phyloP scores from a whole-genome alignment of 2,888 invertebrate genomes.

The Amphipoea lucens region DNA sequence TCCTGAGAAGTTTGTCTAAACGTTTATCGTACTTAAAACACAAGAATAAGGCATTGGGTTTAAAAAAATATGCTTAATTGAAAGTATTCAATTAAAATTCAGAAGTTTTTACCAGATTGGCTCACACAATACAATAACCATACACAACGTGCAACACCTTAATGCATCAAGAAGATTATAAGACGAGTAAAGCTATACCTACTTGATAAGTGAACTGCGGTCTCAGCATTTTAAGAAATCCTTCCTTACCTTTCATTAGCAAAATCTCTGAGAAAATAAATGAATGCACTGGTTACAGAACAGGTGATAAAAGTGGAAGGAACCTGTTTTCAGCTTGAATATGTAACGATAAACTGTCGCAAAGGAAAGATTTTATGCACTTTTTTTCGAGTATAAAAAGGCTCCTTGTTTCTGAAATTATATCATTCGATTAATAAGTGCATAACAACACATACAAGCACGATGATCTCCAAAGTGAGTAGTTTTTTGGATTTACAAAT shows the following conservation, averaged over 20 bases:
- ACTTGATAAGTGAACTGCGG: not conserved
- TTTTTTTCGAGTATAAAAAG: conserved; percentile 76
- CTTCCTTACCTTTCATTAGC: not conserved
- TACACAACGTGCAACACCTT: not conserved
- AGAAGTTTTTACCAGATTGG: not conserved
- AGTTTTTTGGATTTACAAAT: conserved; percentile 6
- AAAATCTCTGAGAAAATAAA: conserved; percentile 22
- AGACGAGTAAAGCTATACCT: not conserved
- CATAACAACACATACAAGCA: conserved; percentile 66
- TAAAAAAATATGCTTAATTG: not conserved
- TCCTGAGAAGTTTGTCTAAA: not conserved
- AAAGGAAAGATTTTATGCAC: conserved; percentile 61
- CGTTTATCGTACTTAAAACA: not conserved
- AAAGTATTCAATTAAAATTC: not conserved
- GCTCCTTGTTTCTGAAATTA: conserved; percentile 56
- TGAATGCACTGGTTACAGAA: conserved; percentile 37
- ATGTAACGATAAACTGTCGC: conserved; percentile 64
- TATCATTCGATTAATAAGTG: conserved; percentile 74
- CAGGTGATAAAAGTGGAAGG: conserved; percentile 43
- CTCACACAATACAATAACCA: not conserved
- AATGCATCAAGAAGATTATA: not conserved
- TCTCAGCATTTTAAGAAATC: not conserved
- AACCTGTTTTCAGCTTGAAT: conserved; percentile 59
- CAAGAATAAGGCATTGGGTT: not conserved
- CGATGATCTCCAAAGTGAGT: conserved; percentile 79